Evolutionary conservation across 2,888 invertebrate species (phyloP), one percentile per base, ranked within the genome.

Genomic region (Seladonia tumulorum): DNA sequence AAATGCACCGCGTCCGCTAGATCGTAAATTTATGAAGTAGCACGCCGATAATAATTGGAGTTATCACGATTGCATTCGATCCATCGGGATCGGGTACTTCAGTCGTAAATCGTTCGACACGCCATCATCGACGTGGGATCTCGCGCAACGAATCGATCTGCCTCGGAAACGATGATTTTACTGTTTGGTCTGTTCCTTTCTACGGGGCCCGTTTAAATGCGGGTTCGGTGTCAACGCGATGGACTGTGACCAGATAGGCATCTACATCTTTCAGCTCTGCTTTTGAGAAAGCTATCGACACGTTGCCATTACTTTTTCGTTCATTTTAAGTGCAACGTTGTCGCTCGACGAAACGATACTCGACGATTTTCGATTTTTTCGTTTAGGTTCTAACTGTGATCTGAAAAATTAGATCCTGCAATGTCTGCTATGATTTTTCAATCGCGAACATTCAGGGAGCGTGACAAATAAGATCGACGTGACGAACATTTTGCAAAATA

Each of bases 11-110:
- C 39, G 63, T 29, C 68, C 73, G 68, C 22, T 39, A n/a, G 79
- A 39, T 75, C 73, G 74, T 70, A 72, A 71, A 80, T 80, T 86
- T 71, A 78, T 63, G 75, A 85, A 76, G 60, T 57, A 53, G 77
- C 71, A 22, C 80, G 76, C 10, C 29, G 81, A 42, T 86, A 76
- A 86, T 86, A 81, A 86, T 86, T 85, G 85, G 35, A 53, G 75
- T 81, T 86, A 81, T 85, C 85, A 22, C 47, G 57, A 60, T 42
- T 66, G 45, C 57, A 47, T 73, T 72, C 60, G 71, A 76, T 71
- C 76, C 60, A 39, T 78, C 72, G 77, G 29, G 14, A 53, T 22
- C 53, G 53, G 8, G 3, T 53, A 22, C 53, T 25, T 60, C 16
- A 18, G 77, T 25, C n/a, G 66, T 86, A 81, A 86, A 86, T 85